Base-by-base conservation (phyloP, 1,140 invertebrate species). In the Ericerus pela region DNA sequence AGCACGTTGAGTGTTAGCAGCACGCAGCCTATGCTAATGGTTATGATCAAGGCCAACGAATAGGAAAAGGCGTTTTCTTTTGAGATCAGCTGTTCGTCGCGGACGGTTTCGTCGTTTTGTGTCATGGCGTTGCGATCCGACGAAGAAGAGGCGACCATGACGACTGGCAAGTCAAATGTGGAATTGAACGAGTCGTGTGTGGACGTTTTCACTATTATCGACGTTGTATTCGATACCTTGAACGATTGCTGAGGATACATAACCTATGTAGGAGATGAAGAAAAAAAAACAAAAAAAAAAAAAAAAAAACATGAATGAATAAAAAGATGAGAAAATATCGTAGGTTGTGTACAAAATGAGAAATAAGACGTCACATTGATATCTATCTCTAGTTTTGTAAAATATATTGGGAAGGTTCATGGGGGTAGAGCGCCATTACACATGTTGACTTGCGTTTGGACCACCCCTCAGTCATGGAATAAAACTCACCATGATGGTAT, bases 1-100 rank as follows among this genome's bases (percentile, higher is more conserved):
- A 95, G 72, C 0, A 95, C 84, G 66, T 96, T 96, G 3, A 96
- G 73, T 22, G 63, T 58, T 6, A 65, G 59, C 20, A 94, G 69
- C 1, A 84, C 85, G 64, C 88, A 90, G 1, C 91, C 91, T 55
- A 96, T 90, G 14, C 88, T 88, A 61, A 96, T 88, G 1, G 88
- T 94, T 0, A 94, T 84, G 66, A 85, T 88, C 8, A 94, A 69
- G 1, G 88, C 87, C 0, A 88, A 91, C 0, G 84, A 88, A 64
- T 90, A 91, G 0, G 85, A 84, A 61, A 88, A 89, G 1, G 86
- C 85, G 54, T 90, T 85, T 67, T 83, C 84, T 1, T 84, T 79
- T n/a, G 77, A 74, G 1, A 76, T 72, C 27, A 59, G 20, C 22
- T 37, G 28, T 20, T 73, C 72, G 4, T 66, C 60, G 37, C 62